Evolutionary conservation across 2,797 vertebrate species (phyloP), one percentile per base, ranked within the genome.

Genomic region (Esox lucius): DNA sequence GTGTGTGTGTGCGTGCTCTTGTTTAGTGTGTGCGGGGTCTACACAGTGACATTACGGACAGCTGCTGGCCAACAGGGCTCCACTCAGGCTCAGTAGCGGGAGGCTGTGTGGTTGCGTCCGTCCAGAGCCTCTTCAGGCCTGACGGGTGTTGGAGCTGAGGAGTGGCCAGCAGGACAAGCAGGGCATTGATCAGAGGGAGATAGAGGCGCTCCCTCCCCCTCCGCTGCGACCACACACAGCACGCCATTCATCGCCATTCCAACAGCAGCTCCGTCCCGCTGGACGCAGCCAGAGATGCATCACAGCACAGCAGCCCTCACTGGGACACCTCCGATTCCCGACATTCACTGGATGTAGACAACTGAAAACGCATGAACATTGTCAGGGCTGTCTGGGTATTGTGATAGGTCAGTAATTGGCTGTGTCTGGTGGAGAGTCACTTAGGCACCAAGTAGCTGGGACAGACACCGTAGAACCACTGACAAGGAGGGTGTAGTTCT

Each of bases 1-100:
- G 71, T 76, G 19, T n/a, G 19, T 8, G 51, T 17, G 51, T 77
- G 68, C 72, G 33, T 64, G 8, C 53, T 22, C 19, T 33, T 68
- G n/a, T n/a, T 28, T 15, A 31, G 74, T 48, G 78, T 70, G 65
- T 28, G 73, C 19, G 70, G 70, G 28, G 16, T 53, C 64, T 59
- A 71, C 39, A 74, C 35, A 78, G 82, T 48, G 76, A 81, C 82
- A 81, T 86, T 74, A 70, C 78, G 76, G 74, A 75, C 80, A 86
- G 84, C 84, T 82, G 82, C 75, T 85, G 48, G 48, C 66, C 80
- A 26, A 72, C 71, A 78, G 76, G 72, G 73, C 59, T 70, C 76
- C 74, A 73, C 79, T 84, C 75, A 75, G 81, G 48, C 74, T 1
- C 78, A 83, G 81, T 82, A 74, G 67, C 42, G 19, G 7, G 68